phyloP scores from a whole-genome alignment of 2,113 vertebrate species.

The Semnornis frantzii region DNA sequence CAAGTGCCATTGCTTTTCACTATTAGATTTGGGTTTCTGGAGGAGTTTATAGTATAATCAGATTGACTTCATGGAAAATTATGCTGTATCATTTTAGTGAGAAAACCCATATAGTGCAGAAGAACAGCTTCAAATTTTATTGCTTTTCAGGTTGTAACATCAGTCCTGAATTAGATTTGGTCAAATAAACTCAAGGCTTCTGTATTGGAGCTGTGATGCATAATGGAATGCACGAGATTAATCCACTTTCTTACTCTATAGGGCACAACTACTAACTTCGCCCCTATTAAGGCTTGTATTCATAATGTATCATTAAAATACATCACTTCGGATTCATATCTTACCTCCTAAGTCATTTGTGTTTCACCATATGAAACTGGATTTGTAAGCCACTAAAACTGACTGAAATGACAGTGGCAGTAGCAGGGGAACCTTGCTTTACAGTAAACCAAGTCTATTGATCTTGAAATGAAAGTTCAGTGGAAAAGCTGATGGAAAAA shows the following conservation, averaged over 20 bases:
- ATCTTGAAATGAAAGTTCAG: conserved; percentile 45
- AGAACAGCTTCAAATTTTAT: neutral
- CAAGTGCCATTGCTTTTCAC: neutral
- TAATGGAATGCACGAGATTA: neutral
- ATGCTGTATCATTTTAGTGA: neutral
- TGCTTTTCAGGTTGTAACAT: neutral
- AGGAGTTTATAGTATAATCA: neutral
- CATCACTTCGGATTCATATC: neutral
- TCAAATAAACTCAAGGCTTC: conserved; percentile 5
- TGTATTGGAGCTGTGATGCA: neutral
- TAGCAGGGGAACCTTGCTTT: neutral
- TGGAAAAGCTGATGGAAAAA: conserved; percentile 46
- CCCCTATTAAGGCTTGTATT: neutral
- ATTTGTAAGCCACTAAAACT: neutral
- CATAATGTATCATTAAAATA: neutral
- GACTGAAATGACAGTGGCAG: neutral
- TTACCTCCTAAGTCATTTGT: neutral
- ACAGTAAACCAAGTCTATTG: conserved; percentile 7
- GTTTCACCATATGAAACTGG: neutral
- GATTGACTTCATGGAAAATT: neutral
- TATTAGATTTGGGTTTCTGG: neutral
- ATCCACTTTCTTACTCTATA: neutral
- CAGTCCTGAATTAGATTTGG: neutral
- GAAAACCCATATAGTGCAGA: neutral
- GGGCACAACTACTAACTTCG: neutral